phyloP scores from a whole-genome alignment of 2,797 vertebrate species.

The Dendrocincla tyrannina region DNA sequence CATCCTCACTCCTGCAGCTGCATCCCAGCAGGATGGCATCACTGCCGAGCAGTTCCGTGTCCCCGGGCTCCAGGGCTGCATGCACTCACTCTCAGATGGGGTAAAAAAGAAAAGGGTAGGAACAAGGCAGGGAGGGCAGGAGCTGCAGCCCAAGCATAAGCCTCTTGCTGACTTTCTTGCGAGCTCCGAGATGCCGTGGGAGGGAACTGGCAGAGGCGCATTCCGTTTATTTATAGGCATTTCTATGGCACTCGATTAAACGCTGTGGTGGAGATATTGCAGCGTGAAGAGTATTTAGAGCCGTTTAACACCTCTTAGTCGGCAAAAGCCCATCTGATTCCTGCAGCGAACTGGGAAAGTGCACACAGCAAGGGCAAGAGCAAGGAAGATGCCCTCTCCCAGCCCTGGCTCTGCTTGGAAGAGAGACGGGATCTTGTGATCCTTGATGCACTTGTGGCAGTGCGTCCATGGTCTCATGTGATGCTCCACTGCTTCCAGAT shows the following conservation, averaged over 20 bases:
- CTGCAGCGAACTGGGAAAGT: background rate
- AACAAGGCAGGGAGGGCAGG: background rate
- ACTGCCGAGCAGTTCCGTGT: rapidly evolving
- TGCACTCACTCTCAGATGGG: rapidly evolving
- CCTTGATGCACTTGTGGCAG: background rate
- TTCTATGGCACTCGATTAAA: slow-evolving; percentile 65
- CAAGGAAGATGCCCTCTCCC: background rate
- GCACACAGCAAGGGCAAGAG: background rate
- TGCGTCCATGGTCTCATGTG: rapidly evolving
- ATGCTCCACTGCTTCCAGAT: background rate
- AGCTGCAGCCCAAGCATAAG: slow-evolving; percentile 9
- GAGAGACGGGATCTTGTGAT: background rate
- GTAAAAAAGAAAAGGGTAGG: background rate
- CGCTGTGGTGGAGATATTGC: slow-evolving; percentile 49
- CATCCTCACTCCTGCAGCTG: background rate
- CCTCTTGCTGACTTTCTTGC: background rate
- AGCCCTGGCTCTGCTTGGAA: background rate
- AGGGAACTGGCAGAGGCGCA: slow-evolving; percentile 42
- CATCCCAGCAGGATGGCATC: background rate
- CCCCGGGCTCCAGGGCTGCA: background rate
- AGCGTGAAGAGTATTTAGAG: slow-evolving; percentile 53
- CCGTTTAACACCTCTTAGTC: slow-evolving; percentile 56
- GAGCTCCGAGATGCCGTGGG: slow-evolving; percentile 33
- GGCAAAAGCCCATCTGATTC: slow-evolving; percentile 53
- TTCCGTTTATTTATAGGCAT: slow-evolving; percentile 55